Evolutionary conservation across 2,797 vertebrate genomes (phyloP).

Genomic region (Gephyroberyx darwinii): DNA sequence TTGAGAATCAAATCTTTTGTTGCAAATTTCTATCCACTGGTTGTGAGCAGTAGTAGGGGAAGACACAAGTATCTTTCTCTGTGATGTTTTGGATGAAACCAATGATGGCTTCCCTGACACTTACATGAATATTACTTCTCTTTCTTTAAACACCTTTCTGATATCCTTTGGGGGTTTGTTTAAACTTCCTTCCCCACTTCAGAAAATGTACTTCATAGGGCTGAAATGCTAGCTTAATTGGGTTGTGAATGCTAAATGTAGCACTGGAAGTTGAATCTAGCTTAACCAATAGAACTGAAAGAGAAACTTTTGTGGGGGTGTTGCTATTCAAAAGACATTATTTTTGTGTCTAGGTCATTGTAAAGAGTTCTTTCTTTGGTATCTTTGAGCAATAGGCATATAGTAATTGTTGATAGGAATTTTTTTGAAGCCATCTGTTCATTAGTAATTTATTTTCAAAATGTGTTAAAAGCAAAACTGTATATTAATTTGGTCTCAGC

Average conservation of each 20-base stretch:
- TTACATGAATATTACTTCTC: conserved; percentile 42
- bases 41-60: conserved; percentile 29
- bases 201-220: not conserved
- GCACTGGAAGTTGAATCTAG: conserved; percentile 2
- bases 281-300: not conserved
- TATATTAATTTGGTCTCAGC: conserved; percentile 6
- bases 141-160: conserved; percentile 20
- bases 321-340: not conserved
- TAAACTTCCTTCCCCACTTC: not conserved
- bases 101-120: conserved; percentile 28
- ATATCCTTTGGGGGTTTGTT: conserved; percentile 25
- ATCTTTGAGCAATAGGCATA: not conserved
- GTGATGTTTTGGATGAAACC: conserved; percentile 17
- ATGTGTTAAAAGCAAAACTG: not conserved
- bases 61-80: conserved; percentile 20
- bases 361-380: not conserved
- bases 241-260: conserved; percentile 1
- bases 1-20: conserved; percentile 26
- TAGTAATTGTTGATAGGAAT: not conserved
- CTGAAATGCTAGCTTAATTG: conserved; percentile 5
- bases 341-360: not conserved
- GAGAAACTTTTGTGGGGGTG: not conserved
- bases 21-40: conserved; percentile 36
- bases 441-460: conserved; percentile 9
- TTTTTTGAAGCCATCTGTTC: not conserved